Evolutionary conservation across 1,140 invertebrate species (phyloP).

Genomic region (Lineus longissimus): DNA sequence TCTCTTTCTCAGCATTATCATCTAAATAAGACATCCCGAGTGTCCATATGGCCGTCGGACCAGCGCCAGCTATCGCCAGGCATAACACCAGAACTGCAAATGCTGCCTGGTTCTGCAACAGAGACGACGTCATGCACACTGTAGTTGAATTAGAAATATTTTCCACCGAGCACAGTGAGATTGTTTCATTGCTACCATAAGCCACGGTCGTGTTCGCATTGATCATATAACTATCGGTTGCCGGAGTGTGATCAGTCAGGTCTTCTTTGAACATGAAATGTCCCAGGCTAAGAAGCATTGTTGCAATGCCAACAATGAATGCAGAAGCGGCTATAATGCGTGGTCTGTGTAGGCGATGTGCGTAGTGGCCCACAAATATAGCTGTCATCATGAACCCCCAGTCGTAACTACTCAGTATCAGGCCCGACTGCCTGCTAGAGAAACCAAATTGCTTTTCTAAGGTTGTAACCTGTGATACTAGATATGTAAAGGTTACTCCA

Average conservation of each 20-base stretch:
- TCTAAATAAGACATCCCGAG: slow-evolving; percentile 25
- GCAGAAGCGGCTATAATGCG: slow-evolving; percentile 32
- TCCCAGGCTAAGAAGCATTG: slow-evolving; percentile 37
- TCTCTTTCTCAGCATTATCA: slow-evolving; percentile 19
- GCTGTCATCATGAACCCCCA: slow-evolving; percentile 37
- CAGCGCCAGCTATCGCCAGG: slow-evolving; percentile 11
- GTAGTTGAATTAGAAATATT: no score
- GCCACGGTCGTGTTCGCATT: no score
- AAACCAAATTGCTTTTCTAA: slow-evolving; percentile 42
- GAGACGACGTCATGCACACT: not conserved
- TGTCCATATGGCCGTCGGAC: slow-evolving; percentile 11
- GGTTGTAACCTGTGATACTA: slow-evolving; percentile 34
- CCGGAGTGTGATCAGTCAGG: no score
- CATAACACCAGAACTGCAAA: slow-evolving; percentile 10
- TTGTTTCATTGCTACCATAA: no score
- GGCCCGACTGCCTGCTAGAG: slow-evolving; percentile 33
- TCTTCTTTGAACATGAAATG: slow-evolving; percentile 20
- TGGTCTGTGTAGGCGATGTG: slow-evolving; percentile 34
- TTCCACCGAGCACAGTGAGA: no score
- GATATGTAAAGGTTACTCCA: slow-evolving; percentile 11
- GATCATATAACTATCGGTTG: no score
- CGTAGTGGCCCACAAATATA: slow-evolving; percentile 32
- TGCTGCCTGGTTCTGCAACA: slow-evolving; percentile 7
- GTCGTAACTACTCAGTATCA: slow-evolving; percentile 42
- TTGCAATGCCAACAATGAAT: slow-evolving; percentile 33